phyloP scores from a whole-genome alignment of 1,140 invertebrate species.

The Drosophila serrata region DNA sequence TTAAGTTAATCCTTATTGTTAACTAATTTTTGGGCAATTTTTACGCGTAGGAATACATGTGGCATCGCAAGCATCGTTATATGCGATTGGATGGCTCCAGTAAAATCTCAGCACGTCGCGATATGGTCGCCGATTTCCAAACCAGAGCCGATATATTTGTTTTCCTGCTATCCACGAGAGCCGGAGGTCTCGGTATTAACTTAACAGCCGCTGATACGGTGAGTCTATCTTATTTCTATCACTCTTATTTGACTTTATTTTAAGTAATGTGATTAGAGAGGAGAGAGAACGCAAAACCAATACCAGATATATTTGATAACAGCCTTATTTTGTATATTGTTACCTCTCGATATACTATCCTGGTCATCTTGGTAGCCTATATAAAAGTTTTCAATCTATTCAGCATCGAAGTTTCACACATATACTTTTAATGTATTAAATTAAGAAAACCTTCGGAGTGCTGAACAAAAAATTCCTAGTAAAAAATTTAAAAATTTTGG shows the following conservation, averaged over 20 bases:
- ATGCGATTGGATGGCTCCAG: slow-evolving; percentile 97
- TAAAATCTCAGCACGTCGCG: slow-evolving; percentile 95
- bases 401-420: neutral
- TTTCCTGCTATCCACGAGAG: slow-evolving; percentile 97
- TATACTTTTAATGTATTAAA: neutral
- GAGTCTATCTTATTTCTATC: slow-evolving; percentile 80
- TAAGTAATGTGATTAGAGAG: neutral
- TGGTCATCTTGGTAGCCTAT: neutral
- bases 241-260: neutral
- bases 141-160: slow-evolving; percentile 96
- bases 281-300: neutral
- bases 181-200: slow-evolving; percentile 99
- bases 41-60: slow-evolving; percentile 94
- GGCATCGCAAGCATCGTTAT: slow-evolving; percentile 95
- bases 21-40: neutral
- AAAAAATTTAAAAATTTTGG: neutral
- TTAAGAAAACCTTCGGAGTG: neutral
- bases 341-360: neutral
- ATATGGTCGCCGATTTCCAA: slow-evolving; percentile 98
- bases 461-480: neutral
- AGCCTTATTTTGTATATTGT: neutral
- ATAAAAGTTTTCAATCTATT: neutral
- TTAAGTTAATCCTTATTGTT: neutral
- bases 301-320: neutral
- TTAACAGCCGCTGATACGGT: slow-evolving; percentile 99